Evolutionary conservation across 2,797 vertebrate species (phyloP).

Genomic region (Sphenodon punctatus): DNA sequence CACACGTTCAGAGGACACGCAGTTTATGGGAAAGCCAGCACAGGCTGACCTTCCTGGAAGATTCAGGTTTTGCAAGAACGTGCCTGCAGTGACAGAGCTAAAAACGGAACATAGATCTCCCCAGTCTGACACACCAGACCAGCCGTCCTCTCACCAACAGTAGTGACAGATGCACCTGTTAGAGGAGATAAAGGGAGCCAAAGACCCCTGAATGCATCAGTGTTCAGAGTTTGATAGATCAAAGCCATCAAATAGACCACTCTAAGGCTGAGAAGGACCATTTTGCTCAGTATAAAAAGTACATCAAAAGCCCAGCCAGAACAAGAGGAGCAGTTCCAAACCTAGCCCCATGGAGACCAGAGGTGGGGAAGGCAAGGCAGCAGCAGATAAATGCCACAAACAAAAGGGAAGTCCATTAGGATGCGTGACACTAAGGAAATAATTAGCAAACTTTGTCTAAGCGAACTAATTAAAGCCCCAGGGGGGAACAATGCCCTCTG

Average conservation of each 20-base stretch:
- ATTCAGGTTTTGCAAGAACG: too few relatives aligned
- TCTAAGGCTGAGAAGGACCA: not conserved
- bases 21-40: not conserved
- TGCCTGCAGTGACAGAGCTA: not conserved
- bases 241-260: not conserved
- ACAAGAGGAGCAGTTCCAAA: not conserved
- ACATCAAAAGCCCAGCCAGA: not conserved
- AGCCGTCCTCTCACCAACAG: not conserved
- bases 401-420: not conserved
- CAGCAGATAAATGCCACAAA: not conserved
- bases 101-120: not conserved
- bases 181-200: not conserved
- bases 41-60: not conserved
- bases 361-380: not conserved
- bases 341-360: not conserved
- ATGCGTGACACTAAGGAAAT: not conserved
- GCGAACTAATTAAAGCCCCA: conserved; percentile 13
- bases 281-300: not conserved
- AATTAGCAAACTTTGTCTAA: conserved; percentile 2
- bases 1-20: too few relatives aligned
- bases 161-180: not conserved
- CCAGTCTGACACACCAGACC: too few relatives aligned
- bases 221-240: not conserved
- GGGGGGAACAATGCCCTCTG: not conserved
- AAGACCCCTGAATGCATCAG: not conserved